Evolutionary conservation across 2,113 vertebrate genomes (phyloP), one percentile per base, ranked within the genome.

Genomic region (Elgaria multicarinata): DNA sequence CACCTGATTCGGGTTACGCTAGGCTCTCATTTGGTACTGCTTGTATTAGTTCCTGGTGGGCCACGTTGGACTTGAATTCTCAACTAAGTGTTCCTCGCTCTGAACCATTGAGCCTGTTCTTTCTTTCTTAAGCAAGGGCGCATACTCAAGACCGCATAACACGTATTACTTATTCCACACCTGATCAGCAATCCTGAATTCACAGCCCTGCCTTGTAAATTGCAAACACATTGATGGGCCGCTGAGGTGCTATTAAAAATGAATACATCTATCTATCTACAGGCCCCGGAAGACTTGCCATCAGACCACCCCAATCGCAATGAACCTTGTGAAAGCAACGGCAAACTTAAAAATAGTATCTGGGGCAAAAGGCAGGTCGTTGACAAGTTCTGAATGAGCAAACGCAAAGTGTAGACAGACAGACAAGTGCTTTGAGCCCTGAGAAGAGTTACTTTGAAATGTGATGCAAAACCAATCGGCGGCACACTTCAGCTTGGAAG

Each of bases 1-100:
- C 97, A 4, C 96, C 98, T 62, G 97, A 95, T 92, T 97, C 98
- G 90, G 97, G 96, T 12, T 96, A 96, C 5, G 94, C 96, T 81
- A 92, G 96, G 90, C 96, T 98, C 77, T 98, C 98, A 0, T 96
- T 98, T 90, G 97, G 97, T 42, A 96, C 94, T 2, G 96, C 71
- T 71, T 97, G 93, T 86, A n/a, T 4, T 13, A 16, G 33, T n/a
- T n/a, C 44, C 18, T 44, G 6, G 22, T 44, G 39, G 26, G 31
- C 76, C 46, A 50, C 44, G 2, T 78, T 44, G 26, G 26, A 6
- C 46, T 78, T 78, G 31, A 78, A 78, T 78, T 46, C 76, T 78
- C 3, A 12, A 31, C 28, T 53, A 50, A 33, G 2, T 53, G 7
- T 12, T 14, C 24, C 44, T 78, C 13, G 16, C 10, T 78, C 42